Base-by-base conservation (phyloP, 2,888 invertebrate genomes). In the Agrilus cyanescens region DNA sequence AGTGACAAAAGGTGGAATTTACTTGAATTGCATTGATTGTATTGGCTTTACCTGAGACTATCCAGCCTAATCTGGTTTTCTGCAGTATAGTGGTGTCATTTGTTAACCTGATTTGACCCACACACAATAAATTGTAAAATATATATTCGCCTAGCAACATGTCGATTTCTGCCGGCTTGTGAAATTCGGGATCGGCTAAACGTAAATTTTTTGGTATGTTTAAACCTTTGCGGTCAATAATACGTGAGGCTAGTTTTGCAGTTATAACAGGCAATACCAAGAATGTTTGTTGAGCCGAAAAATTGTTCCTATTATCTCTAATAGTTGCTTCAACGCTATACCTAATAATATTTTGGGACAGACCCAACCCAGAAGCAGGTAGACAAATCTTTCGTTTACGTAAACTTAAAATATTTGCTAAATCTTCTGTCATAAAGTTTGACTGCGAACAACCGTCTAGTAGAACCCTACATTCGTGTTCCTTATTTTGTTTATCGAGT, bases 171-270 rank as follows among this genome's bases (percentile, higher is more conserved):
- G 12, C n/a, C 4, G 25, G n/a, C 25, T 30, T 14, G 29, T 12
- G n/a, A 15, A 41, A 41, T 18, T 15, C n/a, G n/a, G 41, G 41
- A 30, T 41, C 41, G 4, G 41, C 18, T 18, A 18, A 5, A 5
- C 5, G 18, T 18, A 18, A 18, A 18, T 18, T 18, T 18, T 18
- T 18, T 5, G 18, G 18, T 18, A 18, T 18, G 5, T 18, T 18
- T 18, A 18, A 18, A 18, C 18, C 5, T 5, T 18, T 18, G 18
- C 18, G 18, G 18, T 18, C 18, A 3, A 18, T 5, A 18, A 18
- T 4, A 18, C 18, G 18, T 18, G 18, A 18, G 4, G 18, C 4
- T 18, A 18, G 5, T 18, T 18, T 18, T 4, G 18, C 18, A 4
- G 18, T 18, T 18, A 18, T 18, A n/a, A n/a, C n/a, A n/a, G n/a